phyloP scores from a whole-genome alignment of 1,140 invertebrate species.

The Chlorops oryzae region DNA sequence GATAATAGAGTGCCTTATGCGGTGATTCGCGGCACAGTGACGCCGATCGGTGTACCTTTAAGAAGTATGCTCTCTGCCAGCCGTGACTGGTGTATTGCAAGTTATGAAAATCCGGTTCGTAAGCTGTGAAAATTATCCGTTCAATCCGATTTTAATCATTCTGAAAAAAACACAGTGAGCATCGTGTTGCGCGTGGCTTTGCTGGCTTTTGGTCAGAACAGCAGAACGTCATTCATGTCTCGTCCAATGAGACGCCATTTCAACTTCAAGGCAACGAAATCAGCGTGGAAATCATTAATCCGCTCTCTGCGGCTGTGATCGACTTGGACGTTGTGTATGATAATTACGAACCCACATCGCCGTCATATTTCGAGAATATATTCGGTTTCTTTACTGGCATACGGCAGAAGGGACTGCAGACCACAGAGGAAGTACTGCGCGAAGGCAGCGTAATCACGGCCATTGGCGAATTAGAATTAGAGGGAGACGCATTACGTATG shows the following conservation, averaged over 20 bases:
- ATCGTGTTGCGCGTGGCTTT: conserved; percentile 65
- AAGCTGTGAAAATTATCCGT: too few relatives aligned
- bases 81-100: conserved; percentile 67
- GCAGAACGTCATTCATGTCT: conserved; percentile 64
- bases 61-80: conserved; percentile 61
- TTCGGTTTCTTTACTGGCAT: conserved; percentile 73
- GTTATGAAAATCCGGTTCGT: conserved; percentile 40
- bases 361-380: conserved; percentile 67
- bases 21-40: conserved; percentile 64
- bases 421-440: conserved; percentile 70
- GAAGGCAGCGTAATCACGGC: conserved; percentile 70
- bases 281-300: conserved; percentile 65
- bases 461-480: conserved; percentile 62
- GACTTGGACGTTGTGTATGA: conserved; percentile 72
- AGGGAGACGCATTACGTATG: conserved; percentile 55
- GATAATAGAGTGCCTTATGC: conserved; percentile 63
- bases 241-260: conserved; percentile 69
- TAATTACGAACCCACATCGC: conserved; percentile 64
- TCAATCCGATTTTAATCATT: neutral
- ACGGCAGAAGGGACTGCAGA: conserved; percentile 67
- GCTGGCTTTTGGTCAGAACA: conserved; percentile 76
- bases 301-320: conserved; percentile 65
- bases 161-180: conserved; percentile 55
- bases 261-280: conserved; percentile 56
- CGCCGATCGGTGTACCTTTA: conserved; percentile 65